A percentile compares a stretch with the other conserved stretches of the same genome.
phyloP scores from a whole-genome alignment of 2,888 invertebrate species.

The Pammene aurita region DNA sequence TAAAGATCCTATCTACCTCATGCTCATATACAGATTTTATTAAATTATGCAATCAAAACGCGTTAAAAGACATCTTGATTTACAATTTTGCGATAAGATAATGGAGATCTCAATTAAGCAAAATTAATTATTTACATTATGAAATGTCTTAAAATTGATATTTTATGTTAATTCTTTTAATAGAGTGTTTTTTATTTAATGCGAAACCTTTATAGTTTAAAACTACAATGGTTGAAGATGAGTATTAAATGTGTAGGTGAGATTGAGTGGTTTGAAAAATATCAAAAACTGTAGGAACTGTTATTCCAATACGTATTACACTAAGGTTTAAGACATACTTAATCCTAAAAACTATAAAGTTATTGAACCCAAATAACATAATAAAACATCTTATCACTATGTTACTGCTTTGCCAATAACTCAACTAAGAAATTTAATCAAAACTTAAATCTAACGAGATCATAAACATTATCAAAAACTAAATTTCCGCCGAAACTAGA shows the following conservation, averaged over 20 bases:
- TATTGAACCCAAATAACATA: not conserved
- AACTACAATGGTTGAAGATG: no score
- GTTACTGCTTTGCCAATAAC: constrained; percentile 14
- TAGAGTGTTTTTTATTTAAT: not conserved
- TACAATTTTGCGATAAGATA: constrained; percentile 12
- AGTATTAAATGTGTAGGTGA: no score
- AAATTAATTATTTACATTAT: constrained; percentile 14
- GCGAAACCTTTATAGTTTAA: not conserved
- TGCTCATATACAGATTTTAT: no score
- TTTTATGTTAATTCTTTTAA: constrained; percentile 10
- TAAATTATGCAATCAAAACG: not conserved
- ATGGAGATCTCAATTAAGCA: constrained; percentile 20
- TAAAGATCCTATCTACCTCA: no score
- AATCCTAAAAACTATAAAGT: not conserved
- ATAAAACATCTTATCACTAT: not conserved
- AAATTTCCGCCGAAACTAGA: constrained; percentile 29
- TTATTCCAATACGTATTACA: no score
- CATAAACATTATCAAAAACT: constrained; percentile 23
- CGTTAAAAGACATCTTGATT: constrained; percentile 23
- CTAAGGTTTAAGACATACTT: no score
- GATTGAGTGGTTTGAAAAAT: no score
- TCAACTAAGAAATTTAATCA: constrained; percentile 29
- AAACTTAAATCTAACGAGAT: constrained; percentile 26
- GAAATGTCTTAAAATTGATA: not conserved
- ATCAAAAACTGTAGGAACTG: no score